A percentile compares a stretch with the other conserved stretches of the same genome.
phyloP scores from a whole-genome alignment of 2,888 invertebrate species.

The Andricus curvator region DNA sequence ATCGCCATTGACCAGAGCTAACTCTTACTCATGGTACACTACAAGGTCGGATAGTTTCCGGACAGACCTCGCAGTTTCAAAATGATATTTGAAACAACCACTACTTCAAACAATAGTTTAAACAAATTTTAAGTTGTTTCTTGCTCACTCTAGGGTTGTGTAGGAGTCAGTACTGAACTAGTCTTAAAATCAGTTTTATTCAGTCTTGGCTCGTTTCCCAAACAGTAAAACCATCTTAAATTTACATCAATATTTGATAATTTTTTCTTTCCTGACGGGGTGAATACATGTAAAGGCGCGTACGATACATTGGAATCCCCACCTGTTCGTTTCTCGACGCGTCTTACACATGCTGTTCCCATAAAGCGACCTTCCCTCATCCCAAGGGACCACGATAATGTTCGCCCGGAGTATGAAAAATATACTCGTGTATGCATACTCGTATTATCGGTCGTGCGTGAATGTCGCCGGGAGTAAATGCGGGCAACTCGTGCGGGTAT shows the following conservation, averaged over 20 bases:
- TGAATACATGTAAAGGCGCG: slow-evolving; percentile 10
- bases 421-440: slow-evolving; percentile 50
- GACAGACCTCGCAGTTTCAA: too few species aligned
- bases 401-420: slow-evolving; percentile 62
- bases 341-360: slow-evolving; percentile 29
- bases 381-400: slow-evolving; percentile 63
- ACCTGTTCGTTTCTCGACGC: slow-evolving; percentile 55
- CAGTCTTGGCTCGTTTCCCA: not conserved
- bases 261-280: not conserved
- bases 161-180: too few species aligned
- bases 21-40: too few species aligned
- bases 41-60: too few species aligned
- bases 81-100: too few species aligned
- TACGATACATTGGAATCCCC: slow-evolving; percentile 35
- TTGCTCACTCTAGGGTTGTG: too few species aligned
- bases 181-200: too few species aligned
- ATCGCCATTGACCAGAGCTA: too few species aligned
- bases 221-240: too few species aligned
- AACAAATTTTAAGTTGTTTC: too few species aligned
- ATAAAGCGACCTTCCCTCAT: slow-evolving; percentile 57
- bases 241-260: not conserved
- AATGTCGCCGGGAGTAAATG: slow-evolving; percentile 5
- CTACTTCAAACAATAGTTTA: too few species aligned
- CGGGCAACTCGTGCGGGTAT: slow-evolving; percentile 47
- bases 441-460: slow-evolving; percentile 25